Base-by-base conservation (phyloP, 1,140 invertebrate genomes). In the Dendroctonus valens region DNA sequence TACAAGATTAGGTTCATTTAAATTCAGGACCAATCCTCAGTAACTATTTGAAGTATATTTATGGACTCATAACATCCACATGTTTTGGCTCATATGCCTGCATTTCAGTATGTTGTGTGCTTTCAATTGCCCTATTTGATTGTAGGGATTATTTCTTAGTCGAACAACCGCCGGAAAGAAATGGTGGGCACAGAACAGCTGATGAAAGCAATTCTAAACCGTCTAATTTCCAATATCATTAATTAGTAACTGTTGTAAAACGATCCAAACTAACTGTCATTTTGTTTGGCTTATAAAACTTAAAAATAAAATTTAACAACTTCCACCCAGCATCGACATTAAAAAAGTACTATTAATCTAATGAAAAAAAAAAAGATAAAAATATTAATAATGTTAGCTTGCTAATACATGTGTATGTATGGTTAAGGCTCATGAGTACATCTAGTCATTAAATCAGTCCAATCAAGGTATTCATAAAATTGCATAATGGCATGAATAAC, bases 91-190 rank as follows among this genome's bases (percentile, higher is more conserved):
- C 14, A 7, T 52, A 8, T 12, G 11, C 11, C 15, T 52, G 50
- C 26, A 26, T 26, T 26, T 52, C 46, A n/a, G 9, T 3, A 26
- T 15, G 12, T 44, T 3, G 12, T 15, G 12, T 44, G 26, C 46
- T 59, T 44, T 39, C 15, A 37, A 38, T 12, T 38, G 39, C 12
- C 9, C 7, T 11, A 38, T 51, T 55, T 63, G 38, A 37, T 26
- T 51, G 9, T 59, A 66, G 64, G 64, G 64, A 42, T 14, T 66
- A 44, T 66, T 66, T 66, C n/a, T 66, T 41, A 66, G 64, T 59
- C 55, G 49, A 51, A 66, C 64, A 8, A 41, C 53, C 14, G 64
- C 64, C 54, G 64, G 64, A 53, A 66, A 12, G 15, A 59, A 66
- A 51, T 66, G 64, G 64, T 66, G 64, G 64, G 57, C 59, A 52